These are phyloP conservation scores for Axinella damicornis DNA, from an alignment of 37 sponge, comb jelly and placozoan genomes.

Conservation along the genomic window DNA sequence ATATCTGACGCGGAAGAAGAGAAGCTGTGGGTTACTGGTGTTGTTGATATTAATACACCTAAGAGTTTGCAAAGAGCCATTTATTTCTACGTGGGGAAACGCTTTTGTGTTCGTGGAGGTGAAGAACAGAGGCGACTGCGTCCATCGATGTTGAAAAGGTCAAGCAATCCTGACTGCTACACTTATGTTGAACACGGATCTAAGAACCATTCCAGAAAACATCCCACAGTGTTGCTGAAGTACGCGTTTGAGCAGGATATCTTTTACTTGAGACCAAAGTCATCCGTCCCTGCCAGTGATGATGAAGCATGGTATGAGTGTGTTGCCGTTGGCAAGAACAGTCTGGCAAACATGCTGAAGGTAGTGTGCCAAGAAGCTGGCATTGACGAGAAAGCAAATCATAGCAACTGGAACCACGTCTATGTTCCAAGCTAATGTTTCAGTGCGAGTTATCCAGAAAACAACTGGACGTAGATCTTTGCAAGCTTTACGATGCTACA, in stretches of 20 bases:
- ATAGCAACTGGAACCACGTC: too few relatives aligned
- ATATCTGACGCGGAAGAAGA: conserved; percentile 37
- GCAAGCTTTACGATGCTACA: conserved; percentile 28
- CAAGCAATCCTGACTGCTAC: too few relatives aligned
- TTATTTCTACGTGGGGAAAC: too few relatives aligned
- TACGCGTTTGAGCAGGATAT: too few relatives aligned
- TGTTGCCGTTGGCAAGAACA: conserved; percentile 31
- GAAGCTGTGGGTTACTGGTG: conserved; percentile 19
- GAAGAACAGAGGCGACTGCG: conserved; percentile 13
- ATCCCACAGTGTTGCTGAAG: not conserved
- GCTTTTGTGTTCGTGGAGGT: too few relatives aligned
- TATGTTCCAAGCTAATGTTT: too few relatives aligned
- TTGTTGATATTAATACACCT: conserved; percentile 20
- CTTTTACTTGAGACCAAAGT: conserved; percentile 33
- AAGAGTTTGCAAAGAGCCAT: too few relatives aligned
- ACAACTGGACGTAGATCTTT: conserved; percentile 38
- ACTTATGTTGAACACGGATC: conserved; percentile 48
- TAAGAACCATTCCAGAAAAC: conserved; percentile 38
- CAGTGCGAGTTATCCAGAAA: conserved; percentile 37
- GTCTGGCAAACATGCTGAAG: too few relatives aligned
- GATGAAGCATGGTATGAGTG: conserved; percentile 6
- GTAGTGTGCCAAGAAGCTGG: too few relatives aligned
- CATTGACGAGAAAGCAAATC: too few relatives aligned
- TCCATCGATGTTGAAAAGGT: not conserved
- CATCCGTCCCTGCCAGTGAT: not conserved